Evolutionary conservation across 2,888 invertebrate genomes (phyloP).

Genomic region (Seira ritae): DNA sequence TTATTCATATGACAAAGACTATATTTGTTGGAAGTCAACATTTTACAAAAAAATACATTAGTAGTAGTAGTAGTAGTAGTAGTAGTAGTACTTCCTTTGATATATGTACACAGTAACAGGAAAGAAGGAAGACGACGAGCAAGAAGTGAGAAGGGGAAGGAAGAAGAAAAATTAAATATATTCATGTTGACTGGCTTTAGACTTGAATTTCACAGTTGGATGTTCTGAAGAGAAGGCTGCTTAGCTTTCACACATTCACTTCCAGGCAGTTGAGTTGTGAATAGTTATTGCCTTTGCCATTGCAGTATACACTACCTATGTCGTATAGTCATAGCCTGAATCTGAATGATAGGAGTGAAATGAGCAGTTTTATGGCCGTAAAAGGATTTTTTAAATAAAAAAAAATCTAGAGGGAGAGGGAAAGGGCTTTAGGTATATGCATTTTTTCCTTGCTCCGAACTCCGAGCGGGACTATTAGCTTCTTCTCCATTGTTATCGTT

Average conservation of each 20-base stretch:
- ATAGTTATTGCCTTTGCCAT: neutral
- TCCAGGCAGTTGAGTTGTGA: conserved; percentile 39
- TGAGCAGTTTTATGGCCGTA: neutral
- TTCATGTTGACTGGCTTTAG: neutral
- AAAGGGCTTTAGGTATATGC: neutral
- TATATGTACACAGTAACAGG: too few species aligned
- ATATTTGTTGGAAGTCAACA: neutral
- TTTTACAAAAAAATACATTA: neutral
- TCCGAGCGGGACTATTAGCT: neutral
- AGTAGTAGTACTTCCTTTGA: too few species aligned
- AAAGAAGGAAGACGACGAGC: too few species aligned
- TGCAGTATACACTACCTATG: neutral
- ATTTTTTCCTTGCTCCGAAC: neutral
- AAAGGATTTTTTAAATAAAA: neutral
- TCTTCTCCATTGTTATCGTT: conserved; percentile 10
- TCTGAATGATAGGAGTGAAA: neutral
- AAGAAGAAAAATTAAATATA: conserved; percentile 25
- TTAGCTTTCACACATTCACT: conserved; percentile 36
- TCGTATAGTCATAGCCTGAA: neutral
- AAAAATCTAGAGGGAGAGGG: neutral
- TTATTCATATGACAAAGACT: neutral
- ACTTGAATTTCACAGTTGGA: conserved; percentile 28
- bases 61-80: too few species aligned
- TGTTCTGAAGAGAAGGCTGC: conserved; percentile 32
- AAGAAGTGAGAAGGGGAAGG: conserved; percentile 16